phyloP scores from a whole-genome alignment of 2,113 vertebrate genomes.

The Trichomycterus rosablanca region DNA sequence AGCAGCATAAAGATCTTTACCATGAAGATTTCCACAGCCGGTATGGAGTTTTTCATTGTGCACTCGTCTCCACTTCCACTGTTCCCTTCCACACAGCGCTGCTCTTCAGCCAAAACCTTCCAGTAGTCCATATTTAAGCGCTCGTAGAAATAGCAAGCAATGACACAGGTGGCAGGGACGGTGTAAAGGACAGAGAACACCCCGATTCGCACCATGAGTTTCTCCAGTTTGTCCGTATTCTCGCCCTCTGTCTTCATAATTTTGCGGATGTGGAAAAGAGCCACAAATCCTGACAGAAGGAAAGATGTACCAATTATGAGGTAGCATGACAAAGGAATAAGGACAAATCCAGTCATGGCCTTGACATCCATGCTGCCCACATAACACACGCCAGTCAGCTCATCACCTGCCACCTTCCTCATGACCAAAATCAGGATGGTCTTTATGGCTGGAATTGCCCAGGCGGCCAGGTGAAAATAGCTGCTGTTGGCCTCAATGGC shows the following conservation, averaged over 20 bases:
- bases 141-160: constrained; percentile 95
- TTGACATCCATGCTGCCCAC: constrained; percentile 94
- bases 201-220: constrained; percentile 93
- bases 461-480: constrained; percentile 94
- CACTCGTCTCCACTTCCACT: constrained; percentile 75
- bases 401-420: constrained; percentile 92
- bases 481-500: constrained; percentile 97
- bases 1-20: constrained; percentile 94
- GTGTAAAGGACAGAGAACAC: constrained; percentile 94
- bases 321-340: constrained; percentile 89
- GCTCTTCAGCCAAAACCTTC: constrained; percentile 76
- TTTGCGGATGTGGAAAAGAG: constrained; percentile 92
- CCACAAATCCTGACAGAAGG: constrained; percentile 90
- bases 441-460: constrained; percentile 92
- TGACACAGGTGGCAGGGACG: constrained; percentile 92
- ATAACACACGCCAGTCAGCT: constrained; percentile 91
- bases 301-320: constrained; percentile 92
- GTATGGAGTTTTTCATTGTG: constrained; percentile 82
- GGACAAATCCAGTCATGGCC: constrained; percentile 88
- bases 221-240: constrained; percentile 94
- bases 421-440: constrained; percentile 93
- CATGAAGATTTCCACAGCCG: constrained; percentile 94
- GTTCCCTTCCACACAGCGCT: constrained; percentile 71
- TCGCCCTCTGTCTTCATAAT: constrained; percentile 96
- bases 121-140: constrained; percentile 91